Evolutionary conservation across 2,888 invertebrate genomes (phyloP).

Genomic region (Torymus tubicola): DNA sequence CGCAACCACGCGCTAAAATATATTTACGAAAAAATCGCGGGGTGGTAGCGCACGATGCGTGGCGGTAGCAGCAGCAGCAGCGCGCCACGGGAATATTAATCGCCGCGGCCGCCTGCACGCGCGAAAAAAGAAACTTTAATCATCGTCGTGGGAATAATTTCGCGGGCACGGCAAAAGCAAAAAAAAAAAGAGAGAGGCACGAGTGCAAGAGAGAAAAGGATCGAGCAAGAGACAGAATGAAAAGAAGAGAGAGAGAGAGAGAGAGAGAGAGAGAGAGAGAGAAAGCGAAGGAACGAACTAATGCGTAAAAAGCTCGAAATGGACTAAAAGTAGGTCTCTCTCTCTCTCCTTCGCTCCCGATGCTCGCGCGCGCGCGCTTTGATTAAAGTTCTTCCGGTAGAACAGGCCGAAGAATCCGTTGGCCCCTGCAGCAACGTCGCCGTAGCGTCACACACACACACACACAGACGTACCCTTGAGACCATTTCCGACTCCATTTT

Average conservation of each 20-base stretch:
- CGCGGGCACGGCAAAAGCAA: not conserved
- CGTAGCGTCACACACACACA: conserved; percentile 50
- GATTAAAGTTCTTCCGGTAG: conserved; percentile 62
- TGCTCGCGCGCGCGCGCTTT: conserved; percentile 57
- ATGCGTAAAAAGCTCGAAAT: conserved; percentile 49
- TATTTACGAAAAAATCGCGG: too few species aligned
- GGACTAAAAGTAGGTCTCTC: conserved; percentile 49
- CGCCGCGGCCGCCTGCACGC: too few species aligned
- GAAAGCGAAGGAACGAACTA: conserved; percentile 13
- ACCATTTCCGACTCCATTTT: conserved; percentile 59
- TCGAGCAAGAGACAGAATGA: not conserved
- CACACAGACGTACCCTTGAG: conserved; percentile 45
- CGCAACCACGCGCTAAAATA: too few species aligned
- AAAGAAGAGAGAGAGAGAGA: not conserved
- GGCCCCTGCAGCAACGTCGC: conserved; percentile 20
- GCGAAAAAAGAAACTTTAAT: conserved; percentile 31
- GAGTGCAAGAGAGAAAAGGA: not conserved
- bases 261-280: not conserved
- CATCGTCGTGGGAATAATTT: conserved; percentile 36
- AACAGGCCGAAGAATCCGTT: conserved; percentile 51
- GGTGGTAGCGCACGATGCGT: too few species aligned
- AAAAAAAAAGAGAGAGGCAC: not conserved
- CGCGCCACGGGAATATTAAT: too few species aligned
- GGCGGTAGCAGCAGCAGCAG: too few species aligned
- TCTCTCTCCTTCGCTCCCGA: conserved; percentile 26